phyloP scores from a whole-genome alignment of 2,797 vertebrate genomes.

The Acanthiza pusilla region DNA sequence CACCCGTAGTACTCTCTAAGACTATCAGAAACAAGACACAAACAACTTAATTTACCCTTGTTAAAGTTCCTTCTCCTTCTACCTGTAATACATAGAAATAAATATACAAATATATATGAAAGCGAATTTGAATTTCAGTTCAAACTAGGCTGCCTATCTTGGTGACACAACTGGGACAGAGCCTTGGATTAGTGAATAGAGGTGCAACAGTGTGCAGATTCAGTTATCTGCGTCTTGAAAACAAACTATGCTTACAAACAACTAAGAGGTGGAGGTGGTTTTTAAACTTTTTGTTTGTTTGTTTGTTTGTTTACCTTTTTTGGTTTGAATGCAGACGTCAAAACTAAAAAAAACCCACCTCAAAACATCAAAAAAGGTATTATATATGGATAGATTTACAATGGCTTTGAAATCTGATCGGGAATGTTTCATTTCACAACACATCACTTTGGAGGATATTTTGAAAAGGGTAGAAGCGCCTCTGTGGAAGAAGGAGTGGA shows the following conservation, averaged over 20 bases:
- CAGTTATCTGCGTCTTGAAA: background rate
- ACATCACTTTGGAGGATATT: background rate
- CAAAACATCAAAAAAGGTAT: background rate
- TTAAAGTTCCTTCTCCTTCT: background rate
- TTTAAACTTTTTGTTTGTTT: background rate
- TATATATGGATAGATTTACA: background rate
- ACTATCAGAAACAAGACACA: background rate
- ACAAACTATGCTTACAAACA: background rate
- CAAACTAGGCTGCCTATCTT: background rate
- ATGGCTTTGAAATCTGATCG: background rate
- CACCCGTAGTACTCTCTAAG: background rate
- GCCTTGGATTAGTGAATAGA: background rate
- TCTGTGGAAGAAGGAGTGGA: background rate
- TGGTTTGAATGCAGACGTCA: background rate
- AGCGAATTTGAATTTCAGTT: background rate
- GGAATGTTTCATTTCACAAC: background rate
- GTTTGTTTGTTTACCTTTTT: background rate
- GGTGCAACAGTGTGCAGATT: background rate
- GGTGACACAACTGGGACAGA: background rate
- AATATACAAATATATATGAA: background rate
- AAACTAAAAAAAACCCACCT: background rate
- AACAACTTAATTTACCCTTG: background rate
- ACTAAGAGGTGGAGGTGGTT: background rate
- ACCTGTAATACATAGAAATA: background rate
- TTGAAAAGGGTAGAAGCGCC: background rate